phyloP scores from a whole-genome alignment of 1,140 invertebrate genomes.

The Microplitis demolitor region DNA sequence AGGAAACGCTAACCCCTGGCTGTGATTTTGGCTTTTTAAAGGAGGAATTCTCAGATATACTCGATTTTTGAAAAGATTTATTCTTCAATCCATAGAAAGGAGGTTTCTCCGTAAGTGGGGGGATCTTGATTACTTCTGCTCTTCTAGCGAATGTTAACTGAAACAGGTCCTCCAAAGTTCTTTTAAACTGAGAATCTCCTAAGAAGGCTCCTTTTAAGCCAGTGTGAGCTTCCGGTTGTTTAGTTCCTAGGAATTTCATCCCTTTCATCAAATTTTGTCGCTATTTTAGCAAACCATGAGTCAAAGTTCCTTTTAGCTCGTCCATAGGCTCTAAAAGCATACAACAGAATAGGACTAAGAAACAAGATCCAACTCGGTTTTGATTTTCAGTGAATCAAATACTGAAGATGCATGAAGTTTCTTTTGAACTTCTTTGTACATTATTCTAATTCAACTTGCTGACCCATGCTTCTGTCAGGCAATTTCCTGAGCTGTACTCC shows the following conservation, averaged over 20 bases:
- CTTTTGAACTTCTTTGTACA: slow-evolving; percentile 39
- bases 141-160: slow-evolving; percentile 25
- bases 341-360: not conserved
- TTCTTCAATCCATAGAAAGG: not conserved
- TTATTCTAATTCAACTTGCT: slow-evolving; percentile 33
- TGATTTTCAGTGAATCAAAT: slow-evolving; percentile 30
- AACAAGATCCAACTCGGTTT: slow-evolving; percentile 17
- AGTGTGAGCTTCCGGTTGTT: slow-evolving; percentile 6
- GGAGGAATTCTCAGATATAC: not conserved
- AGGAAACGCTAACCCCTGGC: not conserved
- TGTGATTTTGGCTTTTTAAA: not conserved
- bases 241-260: slow-evolving; percentile 6
- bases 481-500: slow-evolving; percentile 28
- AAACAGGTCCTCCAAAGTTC: slow-evolving; percentile 19
- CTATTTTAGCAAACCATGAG: slow-evolving; percentile 24
- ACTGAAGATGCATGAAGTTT: slow-evolving; percentile 36
- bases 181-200: slow-evolving; percentile 12
- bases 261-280: slow-evolving; percentile 5
- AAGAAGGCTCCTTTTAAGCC: slow-evolving; percentile 13
- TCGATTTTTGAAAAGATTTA: not conserved
- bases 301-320: slow-evolving; percentile 14
- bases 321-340: slow-evolving; percentile 9
- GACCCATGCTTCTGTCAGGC: slow-evolving; percentile 30
- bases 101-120: not conserved
- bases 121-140: slow-evolving; percentile 21